These are phyloP conservation scores for Enoplolaimus lenunculus DNA, from an alignment of 2,888 invertebrate genomes.

Conservation along the genomic window DNA sequence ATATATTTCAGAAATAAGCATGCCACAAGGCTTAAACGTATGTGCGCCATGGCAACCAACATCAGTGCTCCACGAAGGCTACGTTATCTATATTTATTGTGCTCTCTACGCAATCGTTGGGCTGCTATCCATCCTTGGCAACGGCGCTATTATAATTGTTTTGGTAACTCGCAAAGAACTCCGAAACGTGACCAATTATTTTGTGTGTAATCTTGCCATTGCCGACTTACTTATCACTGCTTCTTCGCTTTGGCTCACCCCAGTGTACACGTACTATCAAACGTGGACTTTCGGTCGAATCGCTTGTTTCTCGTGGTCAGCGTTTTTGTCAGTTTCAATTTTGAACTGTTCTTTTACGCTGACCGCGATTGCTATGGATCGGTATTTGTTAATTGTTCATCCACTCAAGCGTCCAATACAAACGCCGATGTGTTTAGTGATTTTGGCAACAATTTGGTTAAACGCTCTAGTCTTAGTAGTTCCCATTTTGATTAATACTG, in stretches of 20 bases:
- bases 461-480: neutral
- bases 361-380: conserved; percentile 13
- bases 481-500: conserved; percentile 8
- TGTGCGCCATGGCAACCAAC: neutral
- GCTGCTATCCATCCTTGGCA: neutral
- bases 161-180: conserved; percentile 50
- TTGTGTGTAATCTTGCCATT: conserved; percentile 85
- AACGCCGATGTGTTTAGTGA: neutral
- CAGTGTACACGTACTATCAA: conserved; percentile 62
- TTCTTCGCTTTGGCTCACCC: conserved; percentile 88
- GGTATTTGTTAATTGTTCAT: conserved; percentile 10
- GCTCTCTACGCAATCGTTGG: conserved; percentile 7
- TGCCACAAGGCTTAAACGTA: neutral
- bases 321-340: neutral
- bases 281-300: neutral
- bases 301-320: neutral
- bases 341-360: conserved; percentile 2
- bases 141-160: neutral
- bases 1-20: neutral
- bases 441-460: neutral
- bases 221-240: conserved; percentile 83
- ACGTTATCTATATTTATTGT: neutral
- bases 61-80: neutral
- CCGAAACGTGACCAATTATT: conserved; percentile 94
- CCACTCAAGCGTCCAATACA: neutral